A percentile compares a stretch with the other conserved stretches of the same genome.
phyloP scores from a whole-genome alignment of 2,888 invertebrate genomes.

The Opisthograptis luteolata region DNA sequence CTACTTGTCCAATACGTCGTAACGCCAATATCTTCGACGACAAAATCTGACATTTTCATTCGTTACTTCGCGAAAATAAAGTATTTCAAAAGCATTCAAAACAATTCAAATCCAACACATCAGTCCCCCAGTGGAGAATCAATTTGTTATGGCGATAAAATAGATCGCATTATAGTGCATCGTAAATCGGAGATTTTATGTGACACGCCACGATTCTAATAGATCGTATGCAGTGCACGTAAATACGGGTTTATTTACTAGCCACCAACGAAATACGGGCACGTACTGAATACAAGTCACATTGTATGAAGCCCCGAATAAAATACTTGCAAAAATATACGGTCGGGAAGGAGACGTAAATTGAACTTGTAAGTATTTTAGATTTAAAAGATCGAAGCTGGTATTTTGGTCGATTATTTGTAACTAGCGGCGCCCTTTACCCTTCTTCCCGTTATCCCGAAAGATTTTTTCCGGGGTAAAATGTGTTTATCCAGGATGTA shows the following conservation, averaged over 20 bases:
- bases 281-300: conserved; percentile 11
- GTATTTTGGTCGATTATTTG: no score
- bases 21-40: no score
- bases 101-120: neutral
- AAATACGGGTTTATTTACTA: conserved; percentile 32
- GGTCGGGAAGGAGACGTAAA: neutral
- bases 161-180: conserved; percentile 29
- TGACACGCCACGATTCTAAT: conserved; percentile 40
- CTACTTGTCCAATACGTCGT: no score
- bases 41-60: no score
- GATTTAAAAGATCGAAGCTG: no score
- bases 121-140: conserved; percentile 19
- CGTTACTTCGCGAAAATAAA: no score
- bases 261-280: conserved; percentile 8
- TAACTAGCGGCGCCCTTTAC: no score
- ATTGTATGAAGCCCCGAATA: conserved; percentile 2
- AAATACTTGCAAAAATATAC: conserved; percentile 1
- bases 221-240: conserved; percentile 35
- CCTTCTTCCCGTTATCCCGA: no score
- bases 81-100: no score
- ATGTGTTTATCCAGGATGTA: no score
- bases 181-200: conserved; percentile 46
- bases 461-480: no score
- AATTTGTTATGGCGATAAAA: conserved; percentile 28
- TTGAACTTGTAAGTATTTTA: no score